Conservation (phyloP, 1,140 invertebrate species). For the Aphidius ervi region DNA sequence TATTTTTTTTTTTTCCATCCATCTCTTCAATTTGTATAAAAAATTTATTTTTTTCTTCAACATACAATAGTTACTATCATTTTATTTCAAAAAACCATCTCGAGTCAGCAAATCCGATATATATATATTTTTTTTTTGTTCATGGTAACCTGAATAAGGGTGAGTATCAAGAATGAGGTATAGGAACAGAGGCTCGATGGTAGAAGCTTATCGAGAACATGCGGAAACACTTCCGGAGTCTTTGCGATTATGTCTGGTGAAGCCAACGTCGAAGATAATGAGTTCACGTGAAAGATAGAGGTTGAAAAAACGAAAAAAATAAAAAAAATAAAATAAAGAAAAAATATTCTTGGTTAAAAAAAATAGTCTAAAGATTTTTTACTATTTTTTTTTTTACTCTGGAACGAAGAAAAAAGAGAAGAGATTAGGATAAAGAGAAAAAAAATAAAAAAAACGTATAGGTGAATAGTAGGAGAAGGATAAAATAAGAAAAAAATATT, state of each 20-base stretch:
- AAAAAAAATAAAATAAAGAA: constrained; percentile 19
- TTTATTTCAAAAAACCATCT: too few relatives aligned
- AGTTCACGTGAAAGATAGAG: not conserved
- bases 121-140: not conserved
- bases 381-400: too few relatives aligned
- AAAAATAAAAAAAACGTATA: not conserved
- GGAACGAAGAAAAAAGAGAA: not conserved
- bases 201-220: constrained; percentile 30
- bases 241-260: constrained; percentile 34
- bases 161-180: constrained; percentile 2
- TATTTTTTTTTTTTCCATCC: too few relatives aligned
- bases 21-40: too few relatives aligned
- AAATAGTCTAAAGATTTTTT: constrained; percentile 4
- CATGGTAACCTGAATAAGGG: not conserved
- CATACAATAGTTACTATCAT: too few relatives aligned
- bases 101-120: too few relatives aligned
- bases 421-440: constrained; percentile 1
- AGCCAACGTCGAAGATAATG: constrained; percentile 6
- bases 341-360: constrained; percentile 5
- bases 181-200: not conserved
- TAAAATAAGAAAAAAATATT: constrained; percentile 15
- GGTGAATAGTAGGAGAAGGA: not conserved
- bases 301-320: constrained; percentile 7
- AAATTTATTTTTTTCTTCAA: too few relatives aligned
- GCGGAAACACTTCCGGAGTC: constrained; percentile 25